Base-by-base conservation (phyloP, 2,888 invertebrate genomes). In the Steromphala cineraria region DNA sequence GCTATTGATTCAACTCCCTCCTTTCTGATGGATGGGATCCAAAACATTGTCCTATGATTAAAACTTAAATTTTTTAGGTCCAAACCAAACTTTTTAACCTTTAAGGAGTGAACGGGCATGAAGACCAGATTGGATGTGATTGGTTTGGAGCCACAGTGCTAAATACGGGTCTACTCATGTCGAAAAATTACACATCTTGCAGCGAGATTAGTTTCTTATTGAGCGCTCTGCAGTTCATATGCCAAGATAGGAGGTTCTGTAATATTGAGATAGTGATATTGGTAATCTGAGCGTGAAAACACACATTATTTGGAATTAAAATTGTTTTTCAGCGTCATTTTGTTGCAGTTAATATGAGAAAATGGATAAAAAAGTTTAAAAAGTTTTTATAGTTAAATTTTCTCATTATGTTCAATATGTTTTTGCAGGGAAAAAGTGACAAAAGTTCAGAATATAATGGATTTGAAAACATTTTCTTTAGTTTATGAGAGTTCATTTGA, bases 41-140 rank as follows among this genome's bases (percentile, higher is more conserved):
- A 36, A 71, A 71, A 36, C 71, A 36, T 71, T 15, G 71, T 71
- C 36, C 71, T 31, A 15, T 36, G 71, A 71, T 71, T 71, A 71
- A 71, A 71, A 40, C 19, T 13, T 10, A 17, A 36, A 31, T 19
- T 36, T 71, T 71, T 71, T 28, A 24, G 28, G 28, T 24, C 62
- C 13, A 24, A 62, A 62, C 7, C 46, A 46, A 46, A 46, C 46
- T 46, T 46, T 46, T 46, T 46, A 46, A 46, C 46, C 46, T 46
- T 46, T 13, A 46, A 46, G 46, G 46, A 46, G 46, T 46, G 46
- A 46, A 46, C 46, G 46, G 46, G 46, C 46, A 46, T 46, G 7
- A 13, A 46, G 46, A 46, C 46, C 7, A 46, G 46, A 46, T 46
- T 46, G 46, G 46, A 46, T 46, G 46, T 46, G 46, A 46, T 46